These are phyloP conservation scores for Nomada ferruginata DNA, from an alignment of 2,888 invertebrate genomes.

Conservation along the genomic window DNA sequence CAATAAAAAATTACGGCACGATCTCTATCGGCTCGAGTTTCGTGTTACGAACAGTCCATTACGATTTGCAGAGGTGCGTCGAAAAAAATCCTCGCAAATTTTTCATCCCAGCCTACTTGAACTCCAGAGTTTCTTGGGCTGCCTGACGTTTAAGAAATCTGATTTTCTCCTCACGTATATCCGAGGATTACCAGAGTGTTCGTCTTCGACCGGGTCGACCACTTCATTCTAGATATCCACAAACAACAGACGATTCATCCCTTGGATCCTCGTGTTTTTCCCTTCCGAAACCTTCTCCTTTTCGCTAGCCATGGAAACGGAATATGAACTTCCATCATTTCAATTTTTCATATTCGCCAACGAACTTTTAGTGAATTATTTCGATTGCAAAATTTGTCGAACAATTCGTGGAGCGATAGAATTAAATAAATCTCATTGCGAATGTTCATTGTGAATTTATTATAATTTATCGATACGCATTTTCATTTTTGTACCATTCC, in stretches of 20 bases:
- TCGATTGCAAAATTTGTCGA: neutral
- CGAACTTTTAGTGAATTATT: neutral
- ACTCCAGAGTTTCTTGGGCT: slow-evolving; percentile 62
- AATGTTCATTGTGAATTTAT: too few relatives aligned
- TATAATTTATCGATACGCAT: too few relatives aligned
- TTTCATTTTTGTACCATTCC: too few relatives aligned
- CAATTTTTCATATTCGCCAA: neutral
- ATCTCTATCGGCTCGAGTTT: slow-evolving; percentile 6
- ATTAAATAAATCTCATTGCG: too few relatives aligned
- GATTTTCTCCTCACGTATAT: slow-evolving; percentile 81
- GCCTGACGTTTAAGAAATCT: slow-evolving; percentile 79
- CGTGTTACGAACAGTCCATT: slow-evolving; percentile 24
- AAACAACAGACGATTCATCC: slow-evolving; percentile 68
- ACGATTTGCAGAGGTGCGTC: slow-evolving; percentile 20
- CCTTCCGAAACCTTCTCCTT: slow-evolving; percentile 37
- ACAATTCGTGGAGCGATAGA: too few relatives aligned
- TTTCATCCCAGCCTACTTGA: slow-evolving; percentile 66
- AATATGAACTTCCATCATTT: slow-evolving; percentile 19
- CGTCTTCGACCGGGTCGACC: slow-evolving; percentile 69
- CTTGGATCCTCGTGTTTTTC: slow-evolving; percentile 51
- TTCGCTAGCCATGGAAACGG: neutral
- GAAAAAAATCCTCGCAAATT: slow-evolving; percentile 69
- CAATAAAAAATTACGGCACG: neutral
- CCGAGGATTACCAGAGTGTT: slow-evolving; percentile 73
- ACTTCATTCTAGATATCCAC: slow-evolving; percentile 80